Evolutionary conservation across 2,888 invertebrate species (phyloP).

Genomic region (Chaetogeoica ovagalla): DNA sequence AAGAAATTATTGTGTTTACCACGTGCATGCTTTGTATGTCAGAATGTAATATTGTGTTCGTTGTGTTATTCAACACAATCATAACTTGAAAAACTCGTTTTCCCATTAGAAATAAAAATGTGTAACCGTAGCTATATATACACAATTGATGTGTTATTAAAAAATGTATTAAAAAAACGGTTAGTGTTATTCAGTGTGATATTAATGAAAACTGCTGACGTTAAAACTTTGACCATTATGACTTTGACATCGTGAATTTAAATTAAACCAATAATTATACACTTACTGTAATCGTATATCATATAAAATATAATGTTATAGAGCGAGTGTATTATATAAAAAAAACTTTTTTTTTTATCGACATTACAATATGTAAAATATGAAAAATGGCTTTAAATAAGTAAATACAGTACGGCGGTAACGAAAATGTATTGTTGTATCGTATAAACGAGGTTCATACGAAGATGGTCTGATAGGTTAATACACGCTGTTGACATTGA

Average conservation of each 20-base stretch:
- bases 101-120: neutral
- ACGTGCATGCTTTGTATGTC: neutral
- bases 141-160: neutral
- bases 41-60: neutral
- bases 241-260: neutral
- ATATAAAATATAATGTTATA: neutral
- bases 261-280: neutral
- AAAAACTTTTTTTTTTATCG: neutral
- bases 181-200: neutral
- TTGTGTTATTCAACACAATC: neutral
- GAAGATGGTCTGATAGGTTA: too few species aligned
- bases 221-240: neutral
- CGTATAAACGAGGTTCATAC: too few species aligned
- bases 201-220: neutral
- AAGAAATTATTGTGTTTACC: neutral
- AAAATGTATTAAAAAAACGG: conserved; percentile 1
- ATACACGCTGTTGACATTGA: too few species aligned
- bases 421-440: neutral
- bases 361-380: too few species aligned
- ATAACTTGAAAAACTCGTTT: neutral
- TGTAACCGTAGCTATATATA: neutral
- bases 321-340: neutral
- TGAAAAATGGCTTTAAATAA: neutral
- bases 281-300: neutral
- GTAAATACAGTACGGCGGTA: neutral